Evolutionary conservation across 2,113 vertebrate genomes (phyloP), one percentile per base, ranked within the genome.

Genomic region (Pomatorhinus ruficollis): DNA sequence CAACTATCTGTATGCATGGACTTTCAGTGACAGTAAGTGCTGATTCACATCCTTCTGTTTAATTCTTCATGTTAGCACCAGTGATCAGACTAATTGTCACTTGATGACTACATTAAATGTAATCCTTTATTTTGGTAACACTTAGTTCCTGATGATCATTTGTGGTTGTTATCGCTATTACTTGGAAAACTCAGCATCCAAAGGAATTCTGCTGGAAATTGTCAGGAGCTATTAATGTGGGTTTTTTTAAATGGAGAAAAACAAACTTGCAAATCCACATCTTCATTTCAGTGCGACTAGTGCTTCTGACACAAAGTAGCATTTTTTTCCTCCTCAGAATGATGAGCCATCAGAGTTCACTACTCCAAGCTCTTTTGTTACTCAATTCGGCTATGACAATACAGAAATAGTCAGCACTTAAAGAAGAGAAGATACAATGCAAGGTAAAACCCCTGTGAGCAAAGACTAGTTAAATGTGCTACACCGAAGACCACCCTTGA

Each of bases 11-110:
- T 97, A 94, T 6, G 98, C 98, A 11, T 99, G 99, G 99, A 99
- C 99, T 37, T 98, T 98, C 56, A 99, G 99, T 15, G 96, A 99
- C 84, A 97, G 99, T 99, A 98, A 98, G 98, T 96, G 52, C 47
- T 66, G 28, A 54, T 64, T 85, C 76, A 86, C 57, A 81, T 86
- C 35, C 35, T 72, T 39, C 42, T 75, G 22, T 71, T 88, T 90
- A 91, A 76, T 92, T 75, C 35, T 65, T 69, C 59, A 37, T 83
- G 23, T 79, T 91, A 50, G 7, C 28, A 3, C 12, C 47, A 75
- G n/a, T 30, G 20, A 72, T 40, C 70, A 91, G 74, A 39, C 24
- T 57, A 37, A 56, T 22, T 50, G 83, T 79, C 33, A 81, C 23
- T 69, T 83, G n/a, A 82, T 66, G 12, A 74, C 24, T 54, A 53